These are phyloP conservation scores for Anticlea derivata DNA, from an alignment of 2,888 invertebrate genomes.

Conservation along the genomic window DNA sequence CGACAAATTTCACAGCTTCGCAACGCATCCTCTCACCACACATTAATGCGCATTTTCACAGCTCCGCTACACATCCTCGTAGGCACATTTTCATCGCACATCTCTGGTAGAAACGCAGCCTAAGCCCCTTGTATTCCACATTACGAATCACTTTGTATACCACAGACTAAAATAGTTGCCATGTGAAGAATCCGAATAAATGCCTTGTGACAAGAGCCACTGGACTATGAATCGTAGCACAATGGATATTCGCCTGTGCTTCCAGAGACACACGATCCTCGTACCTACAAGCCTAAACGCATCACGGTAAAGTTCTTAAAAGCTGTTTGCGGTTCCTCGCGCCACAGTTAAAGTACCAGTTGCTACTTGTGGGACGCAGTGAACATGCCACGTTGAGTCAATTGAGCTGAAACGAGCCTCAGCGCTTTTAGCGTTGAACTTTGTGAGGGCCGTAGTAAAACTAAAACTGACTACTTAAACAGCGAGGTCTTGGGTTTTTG, in stretches of 20 bases:
- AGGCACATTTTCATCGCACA: too few species aligned
- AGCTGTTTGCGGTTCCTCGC: conserved; percentile 22
- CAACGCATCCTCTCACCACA: too few species aligned
- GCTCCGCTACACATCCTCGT: too few species aligned
- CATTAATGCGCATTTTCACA: too few species aligned
- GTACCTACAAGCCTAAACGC: conserved; percentile 18
- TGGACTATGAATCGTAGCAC: too few species aligned
- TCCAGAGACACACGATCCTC: conserved; percentile 6
- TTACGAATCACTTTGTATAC: too few species aligned
- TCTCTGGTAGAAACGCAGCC: too few species aligned
- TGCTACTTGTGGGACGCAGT: conserved; percentile 16
- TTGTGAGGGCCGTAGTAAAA: not conserved
- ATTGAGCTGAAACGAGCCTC: conserved; percentile 24
- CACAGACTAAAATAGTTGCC: too few species aligned
- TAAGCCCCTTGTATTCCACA: too few species aligned
- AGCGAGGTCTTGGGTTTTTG: not conserved
- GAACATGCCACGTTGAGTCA: conserved; percentile 19
- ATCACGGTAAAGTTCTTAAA: conserved; percentile 26
- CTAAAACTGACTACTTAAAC: not conserved
- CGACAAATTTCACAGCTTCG: too few species aligned
- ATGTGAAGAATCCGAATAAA: too few species aligned
- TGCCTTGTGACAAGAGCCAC: too few species aligned
- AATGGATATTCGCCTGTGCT: not conserved
- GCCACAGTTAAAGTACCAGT: conserved; percentile 4
- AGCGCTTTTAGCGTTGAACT: conserved; percentile 21